Percentiles rank a stretch among this genome's conserved stretches.
These are phyloP conservation scores for Oscheius myriophilus DNA, from an alignment of 2,888 invertebrate species.

Conservation along the genomic window DNA sequence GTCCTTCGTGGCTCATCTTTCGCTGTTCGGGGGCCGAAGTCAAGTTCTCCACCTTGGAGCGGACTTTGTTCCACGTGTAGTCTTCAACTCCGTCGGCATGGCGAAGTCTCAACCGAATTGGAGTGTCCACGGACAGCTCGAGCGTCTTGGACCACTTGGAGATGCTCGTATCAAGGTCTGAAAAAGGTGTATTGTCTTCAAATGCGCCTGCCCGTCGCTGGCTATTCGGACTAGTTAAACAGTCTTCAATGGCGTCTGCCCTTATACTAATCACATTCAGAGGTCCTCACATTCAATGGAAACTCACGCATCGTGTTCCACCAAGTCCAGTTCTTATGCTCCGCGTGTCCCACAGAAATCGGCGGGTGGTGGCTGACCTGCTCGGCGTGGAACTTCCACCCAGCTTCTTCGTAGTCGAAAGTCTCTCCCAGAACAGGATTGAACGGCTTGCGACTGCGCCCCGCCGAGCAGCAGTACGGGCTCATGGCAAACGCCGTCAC, in stretches of 20 bases:
- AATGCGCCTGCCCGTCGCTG: too few relatives aligned
- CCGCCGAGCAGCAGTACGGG: slow-evolving; percentile 90
- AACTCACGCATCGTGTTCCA: slow-evolving; percentile 23
- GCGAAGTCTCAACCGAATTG: not conserved
- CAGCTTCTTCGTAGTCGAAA: slow-evolving; percentile 85
- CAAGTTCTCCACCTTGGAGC: slow-evolving; percentile 14
- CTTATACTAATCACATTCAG: too few relatives aligned
- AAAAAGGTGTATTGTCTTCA: too few relatives aligned
- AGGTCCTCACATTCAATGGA: too few relatives aligned
- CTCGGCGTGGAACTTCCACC: slow-evolving; percentile 91
- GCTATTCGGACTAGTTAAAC: too few relatives aligned
- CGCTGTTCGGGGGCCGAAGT: slow-evolving; percentile 9
- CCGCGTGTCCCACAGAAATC: slow-evolving; percentile 13
- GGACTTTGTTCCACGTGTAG: slow-evolving; percentile 22
- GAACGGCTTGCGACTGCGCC: slow-evolving; percentile 92
- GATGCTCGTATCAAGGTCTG: slow-evolving; percentile 11
- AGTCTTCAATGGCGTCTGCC: too few relatives aligned
- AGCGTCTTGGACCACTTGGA: not conserved
- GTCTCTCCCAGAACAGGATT: slow-evolving; percentile 95
- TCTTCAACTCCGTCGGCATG: slow-evolving; percentile 12
- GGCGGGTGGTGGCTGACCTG: slow-evolving; percentile 74
- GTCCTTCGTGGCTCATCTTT: slow-evolving; percentile 14
- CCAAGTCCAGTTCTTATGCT: slow-evolving; percentile 8
- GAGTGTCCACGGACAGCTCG: not conserved
- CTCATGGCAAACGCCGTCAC: slow-evolving; percentile 91